Conservation (phyloP, 2,113 vertebrate genomes). For the Colaptes auratus region DNA sequence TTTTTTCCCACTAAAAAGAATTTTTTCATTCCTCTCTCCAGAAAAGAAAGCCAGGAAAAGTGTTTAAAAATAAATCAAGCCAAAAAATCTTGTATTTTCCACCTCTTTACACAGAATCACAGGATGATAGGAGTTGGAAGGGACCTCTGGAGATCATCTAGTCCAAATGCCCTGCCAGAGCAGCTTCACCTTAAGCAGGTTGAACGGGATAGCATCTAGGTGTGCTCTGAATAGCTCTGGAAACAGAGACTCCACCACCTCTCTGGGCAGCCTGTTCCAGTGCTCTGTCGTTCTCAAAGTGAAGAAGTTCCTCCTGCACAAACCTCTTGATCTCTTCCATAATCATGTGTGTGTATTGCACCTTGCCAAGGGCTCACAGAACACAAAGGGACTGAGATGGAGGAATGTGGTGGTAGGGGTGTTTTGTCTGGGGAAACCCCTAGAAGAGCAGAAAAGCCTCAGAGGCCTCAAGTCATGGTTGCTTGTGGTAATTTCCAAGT, state of each 20-base stretch:
- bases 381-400: background rate
- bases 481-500: rapidly evolving
- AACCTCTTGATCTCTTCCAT: background rate
- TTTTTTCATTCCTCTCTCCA: background rate
- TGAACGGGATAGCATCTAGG: too few relatives aligned
- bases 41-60: background rate
- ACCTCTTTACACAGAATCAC: background rate
- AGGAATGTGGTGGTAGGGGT: background rate
- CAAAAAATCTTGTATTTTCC: background rate
- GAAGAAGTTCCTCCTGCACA: background rate
- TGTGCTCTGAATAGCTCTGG: too few relatives aligned
- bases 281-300: too few relatives aligned
- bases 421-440: background rate
- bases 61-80: background rate
- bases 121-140: too few relatives aligned
- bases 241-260: too few relatives aligned
- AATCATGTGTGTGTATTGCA: background rate
- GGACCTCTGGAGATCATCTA: too few relatives aligned
- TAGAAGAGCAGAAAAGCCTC: background rate
- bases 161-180: too few relatives aligned
- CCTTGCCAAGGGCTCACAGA: background rate
- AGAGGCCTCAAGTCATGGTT: background rate
- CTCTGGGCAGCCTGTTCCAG: too few relatives aligned
- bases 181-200: too few relatives aligned
- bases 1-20: background rate